These are phyloP conservation scores for Phacellophora camtschatica DNA, from an alignment of 30 jellyfish, hydroid and myxozoan genomes.

Conservation along the genomic window DNA sequence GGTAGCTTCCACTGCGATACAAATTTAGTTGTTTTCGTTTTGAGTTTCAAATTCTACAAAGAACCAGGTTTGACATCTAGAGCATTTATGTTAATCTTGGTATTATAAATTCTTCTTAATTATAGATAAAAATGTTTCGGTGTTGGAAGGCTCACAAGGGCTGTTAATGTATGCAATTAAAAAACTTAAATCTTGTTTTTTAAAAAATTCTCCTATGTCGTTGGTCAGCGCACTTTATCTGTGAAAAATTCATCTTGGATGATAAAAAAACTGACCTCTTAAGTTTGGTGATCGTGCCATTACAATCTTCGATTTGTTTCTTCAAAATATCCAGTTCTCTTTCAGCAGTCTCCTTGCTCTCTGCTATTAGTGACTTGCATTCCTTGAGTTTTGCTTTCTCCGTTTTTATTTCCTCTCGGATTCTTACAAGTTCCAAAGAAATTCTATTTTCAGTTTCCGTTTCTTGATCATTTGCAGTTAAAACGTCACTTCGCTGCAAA, in stretches of 20 bases:
- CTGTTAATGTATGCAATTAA: too few species aligned
- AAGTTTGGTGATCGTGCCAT: neutral
- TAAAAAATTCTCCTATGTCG: too few species aligned
- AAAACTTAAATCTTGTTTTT: too few species aligned
- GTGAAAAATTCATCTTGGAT: neutral
- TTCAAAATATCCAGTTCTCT: neutral
- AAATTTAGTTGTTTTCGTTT: too few species aligned
- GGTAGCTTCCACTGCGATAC: too few species aligned
- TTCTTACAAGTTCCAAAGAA: neutral
- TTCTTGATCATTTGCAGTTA: neutral
- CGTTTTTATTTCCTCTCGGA: neutral
- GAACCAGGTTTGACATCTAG: too few species aligned
- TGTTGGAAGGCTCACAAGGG: neutral
- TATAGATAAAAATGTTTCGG: neutral
- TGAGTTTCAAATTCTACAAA: too few species aligned
- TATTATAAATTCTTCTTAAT: too few species aligned
- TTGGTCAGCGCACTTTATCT: too few species aligned
- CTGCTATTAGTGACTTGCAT: neutral
- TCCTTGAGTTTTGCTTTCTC: constrained; percentile 3
- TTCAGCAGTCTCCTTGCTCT: neutral
- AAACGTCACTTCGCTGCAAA: neutral
- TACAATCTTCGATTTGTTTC: neutral
- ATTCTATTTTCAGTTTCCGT: neutral
- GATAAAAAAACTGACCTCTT: neutral
- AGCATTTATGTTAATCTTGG: too few species aligned